Evolutionary conservation across 2,113 vertebrate genomes (phyloP).

Genomic region (Sarotherodon lohbergeri): DNA sequence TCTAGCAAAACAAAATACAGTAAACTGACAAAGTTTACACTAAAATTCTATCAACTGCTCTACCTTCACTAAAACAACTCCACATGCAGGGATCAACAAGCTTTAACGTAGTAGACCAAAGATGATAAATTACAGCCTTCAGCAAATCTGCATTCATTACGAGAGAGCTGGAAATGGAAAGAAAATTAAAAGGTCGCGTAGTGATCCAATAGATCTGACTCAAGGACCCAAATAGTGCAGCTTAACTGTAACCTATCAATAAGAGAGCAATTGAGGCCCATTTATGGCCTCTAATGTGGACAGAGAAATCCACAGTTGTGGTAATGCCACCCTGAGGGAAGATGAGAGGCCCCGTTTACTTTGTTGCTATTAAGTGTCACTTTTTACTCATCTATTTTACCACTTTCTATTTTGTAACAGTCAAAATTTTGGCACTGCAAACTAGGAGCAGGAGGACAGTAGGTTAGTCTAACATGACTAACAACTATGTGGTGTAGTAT

Average conservation of each 20-base stretch:
- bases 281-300: slow-evolving; percentile 33
- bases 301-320: slow-evolving; percentile 29
- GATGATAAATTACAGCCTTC: slow-evolving; percentile 47
- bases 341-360: slow-evolving; percentile 6
- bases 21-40: background rate
- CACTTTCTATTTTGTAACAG: background rate
- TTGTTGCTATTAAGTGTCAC: slow-evolving; percentile 1
- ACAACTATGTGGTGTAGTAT: background rate
- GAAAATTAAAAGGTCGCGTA: slow-evolving; percentile 49
- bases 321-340: slow-evolving; percentile 17
- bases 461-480: background rate
- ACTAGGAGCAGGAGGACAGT: background rate
- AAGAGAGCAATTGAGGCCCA: background rate
- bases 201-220: slow-evolving; percentile 20
- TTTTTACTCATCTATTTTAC: background rate
- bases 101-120: slow-evolving; percentile 12
- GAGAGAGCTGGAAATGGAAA: slow-evolving; percentile 2
- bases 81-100: slow-evolving; percentile 32
- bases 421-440: background rate
- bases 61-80: slow-evolving; percentile 1
- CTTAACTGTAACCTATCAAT: slow-evolving; percentile 36
- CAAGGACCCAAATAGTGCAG: background rate
- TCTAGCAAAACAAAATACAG: background rate
- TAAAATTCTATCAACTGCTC: background rate
- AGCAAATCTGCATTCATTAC: slow-evolving; percentile 3